Base-by-base conservation (phyloP, 1,140 invertebrate genomes). In the Magallana angulata region DNA sequence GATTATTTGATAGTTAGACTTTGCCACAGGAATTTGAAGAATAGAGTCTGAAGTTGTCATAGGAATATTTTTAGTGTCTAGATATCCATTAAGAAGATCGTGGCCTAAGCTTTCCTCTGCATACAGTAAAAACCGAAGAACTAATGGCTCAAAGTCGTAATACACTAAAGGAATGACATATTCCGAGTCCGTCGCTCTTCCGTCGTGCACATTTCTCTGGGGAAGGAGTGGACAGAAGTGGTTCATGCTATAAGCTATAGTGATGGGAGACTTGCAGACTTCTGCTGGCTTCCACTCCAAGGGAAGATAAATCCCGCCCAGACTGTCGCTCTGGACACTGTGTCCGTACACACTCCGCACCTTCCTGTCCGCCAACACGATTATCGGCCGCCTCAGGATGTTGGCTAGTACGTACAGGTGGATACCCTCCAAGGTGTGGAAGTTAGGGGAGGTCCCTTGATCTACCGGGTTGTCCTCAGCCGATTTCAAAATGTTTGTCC, bases 221-320 rank as follows among this genome's bases (percentile, higher is more conserved):
- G 88, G 90, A 6, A 94, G 86, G 18, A 98, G 94, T 1, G 98
- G 97, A 7, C 97, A 97, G 95, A 98, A 98, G 94, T 98, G 98
- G 11, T 97, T 97, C 62, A 97, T 96, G 94, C 98, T 97, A 94
- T 97, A 98, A 14, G 97, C 97, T 57, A 98, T 94, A 57, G 98
- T 83, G 14, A 95, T 87, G 14, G 94, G 94, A 68, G 84, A 91
- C 84, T 93, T 91, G 88, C 92, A 96, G 94, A 97, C 98, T 84
- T 96, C 95, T 12, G 95, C 94, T 0, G 97, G 95, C 16, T 88
- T 68, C 91, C 97, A 96, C 94, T 98, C 97, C 57, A 98, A 93
- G 0, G 98, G 98, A 18, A 98, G 95, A 95, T 98, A 98, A 76
- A 98, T 96, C 24, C 98, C 98, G 9, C 97, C 97, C 91, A 98